Base-by-base conservation (phyloP, 2,888 invertebrate species). In the Eutolmus rufibarbis region DNA sequence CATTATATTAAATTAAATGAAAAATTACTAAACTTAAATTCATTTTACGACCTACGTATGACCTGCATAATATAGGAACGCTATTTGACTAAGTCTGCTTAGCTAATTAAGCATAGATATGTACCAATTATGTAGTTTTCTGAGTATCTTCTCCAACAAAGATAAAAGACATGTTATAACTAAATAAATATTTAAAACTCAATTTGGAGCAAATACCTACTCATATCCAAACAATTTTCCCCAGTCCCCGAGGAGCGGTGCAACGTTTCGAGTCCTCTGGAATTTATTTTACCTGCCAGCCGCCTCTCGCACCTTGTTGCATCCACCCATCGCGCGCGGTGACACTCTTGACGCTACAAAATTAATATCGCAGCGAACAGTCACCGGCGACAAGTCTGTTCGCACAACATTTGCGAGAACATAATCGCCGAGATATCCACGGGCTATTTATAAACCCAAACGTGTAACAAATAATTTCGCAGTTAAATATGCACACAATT, bases 401-500 rank as follows among this genome's bases (percentile, higher is more conserved):
- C 37, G 66, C 82, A 84, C 57, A n/a, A 37, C 82, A 84, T 34
- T 84, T 66, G 82, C 82, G 66, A 66, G 66, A 66, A 84, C 31
- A 79, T 66, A 84, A 84, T 84, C 82, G 37, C 37, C 82, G 66
- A 84, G 66, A 84, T 84, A 84, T 84, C 66, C 66, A 84, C 23
- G 37, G 40, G 82, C 66, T 84, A 84, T 84, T 84, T 84, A 84
- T 84, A 84, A 84, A 28, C 37, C 37, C 37, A 66, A 84, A 84
- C 82, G 82, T 84, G 82, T 57, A 84, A 84, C 82, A 84, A 84
- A 84, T 84, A 84, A 84, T 84, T 84, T 66, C 66, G 82, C 82
- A 84, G 82, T 84, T 84, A 84, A 84, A 84, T 84, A 84, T 84
- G 82, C 82, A 46, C 82, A 51, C 82, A 84, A 84, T 84, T 84